Evolutionary conservation across 2,888 invertebrate genomes (phyloP).

Genomic region (Brachypterus glaber): DNA sequence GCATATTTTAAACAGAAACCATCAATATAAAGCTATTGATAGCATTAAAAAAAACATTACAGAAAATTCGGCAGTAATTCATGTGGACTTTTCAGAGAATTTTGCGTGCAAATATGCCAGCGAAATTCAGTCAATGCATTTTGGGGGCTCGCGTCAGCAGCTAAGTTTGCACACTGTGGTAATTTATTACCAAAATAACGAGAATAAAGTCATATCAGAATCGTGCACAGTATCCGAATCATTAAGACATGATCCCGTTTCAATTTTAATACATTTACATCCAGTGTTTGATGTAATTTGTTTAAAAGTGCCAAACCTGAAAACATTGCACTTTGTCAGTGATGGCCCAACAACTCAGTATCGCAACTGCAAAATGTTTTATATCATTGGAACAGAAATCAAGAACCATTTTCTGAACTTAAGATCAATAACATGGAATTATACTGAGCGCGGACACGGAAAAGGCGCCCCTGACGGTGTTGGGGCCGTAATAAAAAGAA

Average conservation of each 20-base stretch:
- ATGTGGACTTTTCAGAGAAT: constrained; percentile 11
- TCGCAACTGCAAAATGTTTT: constrained; percentile 3
- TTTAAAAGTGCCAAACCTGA: neutral
- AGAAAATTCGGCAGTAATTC: constrained; percentile 5
- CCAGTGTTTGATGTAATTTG: neutral
- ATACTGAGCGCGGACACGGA: constrained; percentile 3
- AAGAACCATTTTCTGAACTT: neutral
- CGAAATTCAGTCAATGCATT: constrained; percentile 12
- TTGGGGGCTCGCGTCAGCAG: constrained; percentile 12
- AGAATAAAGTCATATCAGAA: neutral
- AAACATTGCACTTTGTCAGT: constrained; percentile 1
- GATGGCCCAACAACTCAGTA: constrained; percentile 1
- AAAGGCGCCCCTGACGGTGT: constrained; percentile 4
- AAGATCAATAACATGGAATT: constrained; percentile 4
- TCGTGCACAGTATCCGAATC: neutral
- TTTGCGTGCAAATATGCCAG: constrained; percentile 8
- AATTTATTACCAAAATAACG: constrained; percentile 6
- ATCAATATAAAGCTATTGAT: constrained; percentile 7
- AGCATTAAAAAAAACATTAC: constrained; percentile 7
- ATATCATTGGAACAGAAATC: constrained; percentile 1
- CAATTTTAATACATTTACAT: neutral
- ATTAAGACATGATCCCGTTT: neutral
- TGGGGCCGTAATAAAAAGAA: constrained; percentile 1
- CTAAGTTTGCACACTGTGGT: constrained; percentile 11
- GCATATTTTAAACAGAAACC: constrained; percentile 10